Evolutionary conservation across 2,113 vertebrate species (phyloP), one percentile per base, ranked within the genome.

Genomic region (Callipepla squamata): DNA sequence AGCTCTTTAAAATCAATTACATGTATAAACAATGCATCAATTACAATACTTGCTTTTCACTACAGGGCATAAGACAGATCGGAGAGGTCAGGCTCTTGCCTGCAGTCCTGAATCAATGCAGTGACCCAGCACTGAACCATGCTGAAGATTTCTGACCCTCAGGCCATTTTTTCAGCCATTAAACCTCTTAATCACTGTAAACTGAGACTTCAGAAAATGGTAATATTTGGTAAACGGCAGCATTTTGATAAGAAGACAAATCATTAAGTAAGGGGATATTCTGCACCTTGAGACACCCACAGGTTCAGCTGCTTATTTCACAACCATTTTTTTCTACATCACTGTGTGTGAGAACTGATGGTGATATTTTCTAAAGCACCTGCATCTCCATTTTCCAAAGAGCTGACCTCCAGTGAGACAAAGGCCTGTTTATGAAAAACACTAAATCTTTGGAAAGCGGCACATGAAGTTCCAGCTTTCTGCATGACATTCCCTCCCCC

Each of bases 1-100:
- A 70, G 61, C 30, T 80, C 68, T 80, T 89, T 75, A 80, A 80
- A 95, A 94, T 87, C 61, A 72, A 91, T 92, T 85, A 50, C 22
- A 48, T 80, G 80, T 91, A 85, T 85, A 82, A 92, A 76, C 89
- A 87, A 51, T 6, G 36, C 62, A 79, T 72, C 51, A 61, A 9
- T 79, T 65, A 59, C 74, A 84, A 48, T 87, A 70, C 50, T 58
- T 81, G 21, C 6, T 0, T 78, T 95, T 93, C 23, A 40, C 66
- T 38, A 25, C 25, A 55, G 42, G 65, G 21, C 26, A 65, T 44
- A 85, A 80, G 76, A 62, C 21, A 78, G 25, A 70, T 80, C 2
- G 0, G 65, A 74, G 44, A 82, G 42, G 48, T 48, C 42, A 77
- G 65, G 13, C 21, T 72, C 17, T 58, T 74, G 57, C 61, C 26